phyloP scores from a whole-genome alignment of 2,888 invertebrate genomes.

The Listrodromus nycthemerus region DNA sequence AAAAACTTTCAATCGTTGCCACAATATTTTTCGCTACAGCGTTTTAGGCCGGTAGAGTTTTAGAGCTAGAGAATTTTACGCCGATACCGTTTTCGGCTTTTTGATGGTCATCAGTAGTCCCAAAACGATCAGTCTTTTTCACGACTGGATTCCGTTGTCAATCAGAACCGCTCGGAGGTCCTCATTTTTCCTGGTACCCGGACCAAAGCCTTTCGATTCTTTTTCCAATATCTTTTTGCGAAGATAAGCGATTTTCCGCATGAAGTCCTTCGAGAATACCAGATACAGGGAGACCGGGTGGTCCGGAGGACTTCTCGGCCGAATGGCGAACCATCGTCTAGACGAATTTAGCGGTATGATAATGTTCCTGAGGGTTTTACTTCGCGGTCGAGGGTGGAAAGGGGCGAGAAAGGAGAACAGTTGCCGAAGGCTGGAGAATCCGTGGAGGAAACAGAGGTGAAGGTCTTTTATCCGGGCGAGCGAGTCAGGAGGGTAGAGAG shows the following conservation, averaged over 20 bases:
- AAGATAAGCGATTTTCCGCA: constrained; percentile 29
- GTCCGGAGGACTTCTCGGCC: constrained; percentile 22
- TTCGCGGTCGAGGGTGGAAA: constrained; percentile 36
- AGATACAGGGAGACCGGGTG: constrained; percentile 7
- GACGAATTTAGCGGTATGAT: constrained; percentile 64
- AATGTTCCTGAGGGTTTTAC: constrained; percentile 51
- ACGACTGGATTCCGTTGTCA: background rate
- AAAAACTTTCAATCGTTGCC: no score
- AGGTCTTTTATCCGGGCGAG: constrained; percentile 50
- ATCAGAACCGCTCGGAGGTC: background rate
- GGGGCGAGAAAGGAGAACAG: constrained; percentile 33
- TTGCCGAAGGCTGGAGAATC: constrained; percentile 14
- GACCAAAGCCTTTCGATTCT: constrained; percentile 12
- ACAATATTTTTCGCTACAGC: no score
- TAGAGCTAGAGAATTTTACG: no score
- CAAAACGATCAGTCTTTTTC: background rate
- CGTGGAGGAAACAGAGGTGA: constrained; percentile 34
- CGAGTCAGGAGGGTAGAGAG: constrained; percentile 39
- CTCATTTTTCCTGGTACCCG: background rate
- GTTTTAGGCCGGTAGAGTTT: no score
- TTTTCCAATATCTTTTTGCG: constrained; percentile 6
- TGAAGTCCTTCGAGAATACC: constrained; percentile 34
- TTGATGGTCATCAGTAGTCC: background rate
- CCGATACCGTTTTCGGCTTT: no score
- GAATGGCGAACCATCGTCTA: constrained; percentile 50